Conservation (phyloP, 2,888 invertebrate species). For the Ophion costatus region DNA sequence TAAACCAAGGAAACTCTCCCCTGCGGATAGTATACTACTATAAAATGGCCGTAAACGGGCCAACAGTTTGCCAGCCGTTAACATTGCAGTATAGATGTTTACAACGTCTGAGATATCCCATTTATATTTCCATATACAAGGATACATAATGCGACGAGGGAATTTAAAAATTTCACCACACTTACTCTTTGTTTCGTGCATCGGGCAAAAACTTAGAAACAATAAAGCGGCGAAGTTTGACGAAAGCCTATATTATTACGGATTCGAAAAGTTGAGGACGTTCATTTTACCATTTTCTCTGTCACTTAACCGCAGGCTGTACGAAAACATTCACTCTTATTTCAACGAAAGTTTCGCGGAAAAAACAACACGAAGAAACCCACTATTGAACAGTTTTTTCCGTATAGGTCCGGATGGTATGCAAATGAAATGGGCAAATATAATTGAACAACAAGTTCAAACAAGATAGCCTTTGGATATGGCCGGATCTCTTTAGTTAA, state of each 20-base stretch:
- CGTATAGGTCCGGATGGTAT: not conserved
- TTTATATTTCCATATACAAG: constrained; percentile 32
- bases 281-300: not conserved
- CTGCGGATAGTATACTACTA: constrained; percentile 51
- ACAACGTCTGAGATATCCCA: constrained; percentile 14
- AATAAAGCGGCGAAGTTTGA: not conserved
- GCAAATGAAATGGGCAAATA: too few relatives aligned
- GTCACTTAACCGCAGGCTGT: not conserved
- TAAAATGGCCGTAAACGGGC: constrained; percentile 64
- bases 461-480: too few relatives aligned
- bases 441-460: too few relatives aligned
- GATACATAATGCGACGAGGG: constrained; percentile 6
- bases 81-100: constrained; percentile 15
- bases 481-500: too few relatives aligned
- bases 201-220: not conserved
- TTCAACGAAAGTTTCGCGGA: not conserved
- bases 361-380: not conserved
- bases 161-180: not conserved
- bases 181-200: not conserved
- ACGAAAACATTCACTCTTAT: not conserved
- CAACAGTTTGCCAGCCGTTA: constrained; percentile 57
- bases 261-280: not conserved
- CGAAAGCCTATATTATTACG: not conserved
- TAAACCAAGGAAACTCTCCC: constrained; percentile 11
- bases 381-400: not conserved